Evolutionary conservation across 1,140 invertebrate species (phyloP), one percentile per base, ranked within the genome.

Genomic region (Brachionus manjavacas): DNA sequence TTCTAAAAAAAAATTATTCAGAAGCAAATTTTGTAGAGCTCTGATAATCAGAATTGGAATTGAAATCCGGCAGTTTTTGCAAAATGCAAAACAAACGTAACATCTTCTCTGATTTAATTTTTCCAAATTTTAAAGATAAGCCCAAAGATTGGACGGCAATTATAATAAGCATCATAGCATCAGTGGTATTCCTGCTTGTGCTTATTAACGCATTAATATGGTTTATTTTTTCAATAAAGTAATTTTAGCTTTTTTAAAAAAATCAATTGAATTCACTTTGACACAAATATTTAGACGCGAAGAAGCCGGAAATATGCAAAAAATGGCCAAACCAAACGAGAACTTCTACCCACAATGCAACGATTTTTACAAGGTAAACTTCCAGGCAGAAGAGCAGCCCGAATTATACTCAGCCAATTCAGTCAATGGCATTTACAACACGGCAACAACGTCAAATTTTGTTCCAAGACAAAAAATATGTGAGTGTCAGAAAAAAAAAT

Each of bases 201-300:
- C 60, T 81, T 35, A 81, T 81, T 9, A 81, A 81, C 16, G 79
- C 79, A 2, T 16, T 81, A 1, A 81, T 81, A 16, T 81, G 79
- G 79, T 81, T 81, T 14, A 81, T 81, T 20, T 81, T 81, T 16
- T 81, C 79, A 3, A 81, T 81, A 16, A 81, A 81, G 79, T 81
- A 64, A 12, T 12, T 81, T 81, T 80, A 20, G 0, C n/a, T 31
- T 7, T 35, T 35, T 31, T 7, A 4, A 2, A 35, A 35, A 35
- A 35, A 35, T 7, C 7, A 35, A 35, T 35, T 6, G 7, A 35
- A 35, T 35, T 35, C 7, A 35, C 6, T 7, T 7, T 35, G 31
- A 35, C 1, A 35, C n/a, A n/a, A 41, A 20, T 16, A 39, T 74
- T 39, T 46, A 76, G 41, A 31, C 20, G 31, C 1, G 72, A 76